Conservation (phyloP, 2,113 vertebrate species). For the Copsychus sechellarum region DNA sequence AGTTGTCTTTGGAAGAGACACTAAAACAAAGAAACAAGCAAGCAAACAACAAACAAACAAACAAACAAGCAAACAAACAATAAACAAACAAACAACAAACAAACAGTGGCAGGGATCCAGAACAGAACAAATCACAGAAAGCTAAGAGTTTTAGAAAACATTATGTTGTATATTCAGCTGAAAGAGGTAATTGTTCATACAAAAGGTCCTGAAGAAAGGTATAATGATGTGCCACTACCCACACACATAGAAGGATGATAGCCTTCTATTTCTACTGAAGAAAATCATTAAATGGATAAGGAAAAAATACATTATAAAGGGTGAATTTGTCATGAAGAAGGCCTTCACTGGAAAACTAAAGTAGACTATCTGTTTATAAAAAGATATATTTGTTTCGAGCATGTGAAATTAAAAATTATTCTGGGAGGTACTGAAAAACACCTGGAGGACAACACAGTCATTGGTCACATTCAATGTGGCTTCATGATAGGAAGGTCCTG, state of each 20-base stretch:
- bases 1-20: neutral
- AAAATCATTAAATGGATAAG: neutral
- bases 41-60: neutral
- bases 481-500: neutral
- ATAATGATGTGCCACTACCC: neutral
- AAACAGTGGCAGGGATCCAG: neutral
- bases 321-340: neutral
- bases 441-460: neutral
- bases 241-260: neutral
- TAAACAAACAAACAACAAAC: neutral
- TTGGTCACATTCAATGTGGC: rapidly evolving
- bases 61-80: neutral
- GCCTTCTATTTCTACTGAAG: neutral
- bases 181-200: neutral
- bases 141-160: neutral
- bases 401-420: neutral
- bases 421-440: neutral
- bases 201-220: neutral
- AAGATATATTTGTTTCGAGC: neutral
- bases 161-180: neutral
- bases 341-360: neutral
- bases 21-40: neutral
- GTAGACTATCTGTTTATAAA: neutral
- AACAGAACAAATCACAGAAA: neutral
- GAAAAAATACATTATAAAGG: neutral